Evolutionary conservation across 1,140 invertebrate species (phyloP), one percentile per base, ranked within the genome.

Genomic region (Leptonema lineaticorne): DNA sequence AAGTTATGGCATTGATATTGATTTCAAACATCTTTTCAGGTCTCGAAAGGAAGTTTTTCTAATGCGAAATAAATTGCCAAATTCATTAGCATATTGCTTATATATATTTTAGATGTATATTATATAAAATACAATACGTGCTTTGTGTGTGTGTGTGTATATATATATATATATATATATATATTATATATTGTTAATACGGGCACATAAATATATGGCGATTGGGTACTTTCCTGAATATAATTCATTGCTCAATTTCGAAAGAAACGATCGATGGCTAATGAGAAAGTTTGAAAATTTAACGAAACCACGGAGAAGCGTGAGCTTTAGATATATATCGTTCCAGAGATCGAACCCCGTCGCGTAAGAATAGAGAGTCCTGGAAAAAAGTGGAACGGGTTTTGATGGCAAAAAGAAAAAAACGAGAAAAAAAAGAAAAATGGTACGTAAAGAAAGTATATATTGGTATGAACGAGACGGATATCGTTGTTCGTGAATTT

Each of bases 61-160:
- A 64, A 64, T 64, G 62, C 62, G 62, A 64, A 64, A 64, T 64
- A 64, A 64, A 64, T 64, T 64, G 45, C 62, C 62, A 26, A 64
- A 64, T 64, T 64, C 62, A 64, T 64, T 64, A 64, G 11, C 62
- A 28, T 64, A 64, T 64, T 64, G 14, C 22, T 46, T 20, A 16
- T 37, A 9, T 9, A 41, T 1, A 41, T 6, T 6, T 6, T 33
- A 33, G 2, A 11, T 11, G 9, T 41, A 41, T 16, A 4, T 11
- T 2, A 41, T 41, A 11, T 16, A 14, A 41, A 41, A 41, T 16
- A 41, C 37, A n/a, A n/a, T n/a, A n/a, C n/a, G n/a, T n/a, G n/a
- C n/a, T n/a, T n/a, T n/a, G n/a, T n/a, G n/a, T n/a, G n/a, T n/a
- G n/a, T n/a, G n/a, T n/a, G n/a, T n/a, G n/a, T n/a, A n/a, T n/a